These are phyloP conservation scores for Baccha elongata DNA, from an alignment of 2,888 invertebrate species.

Conservation along the genomic window DNA sequence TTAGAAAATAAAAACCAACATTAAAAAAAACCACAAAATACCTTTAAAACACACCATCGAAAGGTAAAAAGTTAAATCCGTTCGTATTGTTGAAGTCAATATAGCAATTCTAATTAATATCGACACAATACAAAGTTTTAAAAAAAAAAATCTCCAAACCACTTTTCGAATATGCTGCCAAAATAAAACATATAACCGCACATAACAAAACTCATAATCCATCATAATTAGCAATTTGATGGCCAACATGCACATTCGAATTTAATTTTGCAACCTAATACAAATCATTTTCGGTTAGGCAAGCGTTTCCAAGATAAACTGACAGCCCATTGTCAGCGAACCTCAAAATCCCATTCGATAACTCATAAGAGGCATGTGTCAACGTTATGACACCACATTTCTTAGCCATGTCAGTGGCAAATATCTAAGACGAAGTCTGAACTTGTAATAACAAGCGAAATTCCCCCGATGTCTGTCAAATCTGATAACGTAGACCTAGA, in stretches of 20 bases:
- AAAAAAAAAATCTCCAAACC: constrained; percentile 1
- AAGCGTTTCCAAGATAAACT: constrained; percentile 58
- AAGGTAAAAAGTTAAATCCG: too few relatives aligned
- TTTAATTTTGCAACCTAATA: constrained; percentile 58
- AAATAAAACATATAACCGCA: constrained; percentile 26
- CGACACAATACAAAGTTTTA: not conserved
- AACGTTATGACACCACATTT: constrained; percentile 72
- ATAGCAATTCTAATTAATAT: too few relatives aligned
- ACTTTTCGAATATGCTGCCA: constrained; percentile 9
- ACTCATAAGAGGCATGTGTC: constrained; percentile 70
- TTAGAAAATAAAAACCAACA: too few relatives aligned
- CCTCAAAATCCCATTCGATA: constrained; percentile 58
- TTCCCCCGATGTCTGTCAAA: constrained; percentile 53
- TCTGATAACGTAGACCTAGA: constrained; percentile 29
- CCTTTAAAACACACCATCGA: too few relatives aligned
- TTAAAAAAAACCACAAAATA: too few relatives aligned
- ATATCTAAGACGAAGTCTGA: constrained; percentile 36
- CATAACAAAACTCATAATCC: constrained; percentile 47
- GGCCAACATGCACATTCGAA: constrained; percentile 56
- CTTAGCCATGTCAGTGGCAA: constrained; percentile 47
- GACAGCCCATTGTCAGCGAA: constrained; percentile 58
- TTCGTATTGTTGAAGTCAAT: not conserved
- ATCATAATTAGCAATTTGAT: constrained; percentile 51
- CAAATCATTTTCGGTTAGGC: constrained; percentile 59
- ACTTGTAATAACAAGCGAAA: constrained; percentile 30